Conservation (phyloP, 1,140 invertebrate genomes). For the Camponotus pennsylvanicus region DNA sequence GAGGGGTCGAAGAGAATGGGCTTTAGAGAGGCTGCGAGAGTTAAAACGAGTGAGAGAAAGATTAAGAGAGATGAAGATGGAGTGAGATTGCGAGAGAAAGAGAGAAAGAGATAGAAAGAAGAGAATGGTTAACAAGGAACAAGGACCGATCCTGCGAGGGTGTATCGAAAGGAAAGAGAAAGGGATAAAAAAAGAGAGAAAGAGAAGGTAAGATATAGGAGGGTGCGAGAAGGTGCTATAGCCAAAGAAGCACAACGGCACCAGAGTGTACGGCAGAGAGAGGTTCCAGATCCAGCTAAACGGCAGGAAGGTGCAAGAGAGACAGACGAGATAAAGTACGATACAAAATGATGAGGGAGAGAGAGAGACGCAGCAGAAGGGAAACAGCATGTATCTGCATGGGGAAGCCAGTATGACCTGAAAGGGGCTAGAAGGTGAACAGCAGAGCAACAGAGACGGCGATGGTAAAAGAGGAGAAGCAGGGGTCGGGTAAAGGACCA, state of each 20-base stretch:
- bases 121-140: conserved; percentile 13
- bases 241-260: conserved; percentile 11
- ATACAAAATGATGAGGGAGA: neutral
- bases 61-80: conserved; percentile 22
- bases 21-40: conserved; percentile 47
- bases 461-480: conserved; percentile 11
- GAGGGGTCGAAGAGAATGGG: conserved; percentile 44
- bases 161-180: conserved; percentile 64
- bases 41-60: conserved; percentile 3
- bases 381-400: conserved; percentile 39
- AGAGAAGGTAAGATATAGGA: conserved; percentile 1
- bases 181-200: conserved; percentile 9
- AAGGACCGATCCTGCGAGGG: conserved; percentile 55
- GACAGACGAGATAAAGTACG: neutral
- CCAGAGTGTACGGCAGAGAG: conserved; percentile 20
- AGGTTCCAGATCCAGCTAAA: conserved; percentile 2
- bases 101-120: neutral
- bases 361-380: conserved; percentile 1
- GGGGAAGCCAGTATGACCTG: conserved; percentile 41
- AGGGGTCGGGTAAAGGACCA: conserved; percentile 32
- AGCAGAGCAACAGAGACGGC: conserved; percentile 49
- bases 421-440: conserved; percentile 55
- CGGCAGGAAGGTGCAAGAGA: conserved; percentile 4
- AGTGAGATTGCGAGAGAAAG: neutral
- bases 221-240: conserved; percentile 31